These are phyloP conservation scores for Drosophila mayri DNA, from an alignment of 1,140 invertebrate genomes.

Conservation along the genomic window DNA sequence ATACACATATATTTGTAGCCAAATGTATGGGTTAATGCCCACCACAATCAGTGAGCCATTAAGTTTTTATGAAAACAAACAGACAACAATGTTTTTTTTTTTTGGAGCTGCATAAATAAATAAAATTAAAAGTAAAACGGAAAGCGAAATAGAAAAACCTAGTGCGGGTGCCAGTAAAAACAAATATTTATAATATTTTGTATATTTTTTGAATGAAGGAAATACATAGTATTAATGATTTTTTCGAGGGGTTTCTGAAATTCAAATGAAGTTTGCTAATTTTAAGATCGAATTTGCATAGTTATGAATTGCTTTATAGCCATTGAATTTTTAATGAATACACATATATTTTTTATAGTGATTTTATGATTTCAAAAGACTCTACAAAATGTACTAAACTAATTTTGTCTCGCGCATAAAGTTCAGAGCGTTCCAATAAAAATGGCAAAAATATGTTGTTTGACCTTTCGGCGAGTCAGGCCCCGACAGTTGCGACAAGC, in stretches of 20 bases:
- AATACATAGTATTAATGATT: background rate
- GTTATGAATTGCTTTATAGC: conserved; percentile 40
- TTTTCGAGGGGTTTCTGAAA: conserved; percentile 1
- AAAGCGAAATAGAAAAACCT: conserved; percentile 19
- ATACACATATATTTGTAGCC: conserved; percentile 1
- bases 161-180: conserved; percentile 36
- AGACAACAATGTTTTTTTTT: conserved; percentile 35
- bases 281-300: conserved; percentile 37
- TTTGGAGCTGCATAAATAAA: conserved; percentile 67
- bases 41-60: conserved; percentile 65
- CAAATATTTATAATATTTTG: conserved; percentile 32
- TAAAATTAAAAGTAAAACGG: conserved; percentile 66
- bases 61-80: conserved; percentile 72
- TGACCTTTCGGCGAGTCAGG: conserved; percentile 58
- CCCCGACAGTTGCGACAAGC: conserved; percentile 20
- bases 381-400: conserved; percentile 20
- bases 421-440: conserved; percentile 46
- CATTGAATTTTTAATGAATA: conserved; percentile 11
- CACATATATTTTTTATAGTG: background rate
- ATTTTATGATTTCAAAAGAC: conserved; percentile 6
- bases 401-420: conserved; percentile 43
- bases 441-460: conserved; percentile 54
- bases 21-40: conserved; percentile 41
- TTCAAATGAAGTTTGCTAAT: conserved; percentile 19
- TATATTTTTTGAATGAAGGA: conserved; percentile 8